Evolutionary conservation across 2,113 vertebrate species (phyloP), one percentile per base, ranked within the genome.

Genomic region (Oenanthe melanoleuca): DNA sequence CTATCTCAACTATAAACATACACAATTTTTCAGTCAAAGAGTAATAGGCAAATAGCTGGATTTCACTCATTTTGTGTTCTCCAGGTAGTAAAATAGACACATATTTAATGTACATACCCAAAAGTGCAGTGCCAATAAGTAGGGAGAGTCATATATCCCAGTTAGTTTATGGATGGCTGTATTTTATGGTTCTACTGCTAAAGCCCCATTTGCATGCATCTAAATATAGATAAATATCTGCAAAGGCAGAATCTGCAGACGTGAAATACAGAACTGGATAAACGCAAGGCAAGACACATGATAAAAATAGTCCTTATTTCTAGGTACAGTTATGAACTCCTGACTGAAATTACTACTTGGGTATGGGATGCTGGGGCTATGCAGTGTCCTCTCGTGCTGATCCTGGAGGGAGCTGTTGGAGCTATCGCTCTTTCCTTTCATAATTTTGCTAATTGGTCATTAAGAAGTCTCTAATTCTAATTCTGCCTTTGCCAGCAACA

Each of bases 61-160:
- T 96, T 94, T 85, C 89, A 66, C 96, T 92, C 92, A 89, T 88
- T 93, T 88, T 83, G 82, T 80, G 90, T 90, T 95, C 92, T 96
- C 64, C 56, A n/a, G 91, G 85, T 89, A 95, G 91, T 95, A 95
- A 95, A 94, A 93, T 1, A 92, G 71, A 88, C 12, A 8, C 74
- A 60, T 93, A 92, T 92, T 95, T 96, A 93, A 96, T 57, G 89
- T 47, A 89, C 71, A 31, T 21, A 93, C 59, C 84, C 66, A 77
- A 92, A 95, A 91, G 87, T 45, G 65, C 84, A 83, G 74, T 86
- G 78, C 81, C 79, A 73, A 63, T 75, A 66, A 86, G 94, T 14
- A 91, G 70, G 64, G 69, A 45, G 74, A 79, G 83, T 42, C 70
- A 49, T 89, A 91, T 88, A 80, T 95, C 85, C 17, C 2, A 86